Evolutionary conservation across 2,113 vertebrate genomes (phyloP), one percentile per base, ranked within the genome.

Genomic region (Erpornis zantholeuca): DNA sequence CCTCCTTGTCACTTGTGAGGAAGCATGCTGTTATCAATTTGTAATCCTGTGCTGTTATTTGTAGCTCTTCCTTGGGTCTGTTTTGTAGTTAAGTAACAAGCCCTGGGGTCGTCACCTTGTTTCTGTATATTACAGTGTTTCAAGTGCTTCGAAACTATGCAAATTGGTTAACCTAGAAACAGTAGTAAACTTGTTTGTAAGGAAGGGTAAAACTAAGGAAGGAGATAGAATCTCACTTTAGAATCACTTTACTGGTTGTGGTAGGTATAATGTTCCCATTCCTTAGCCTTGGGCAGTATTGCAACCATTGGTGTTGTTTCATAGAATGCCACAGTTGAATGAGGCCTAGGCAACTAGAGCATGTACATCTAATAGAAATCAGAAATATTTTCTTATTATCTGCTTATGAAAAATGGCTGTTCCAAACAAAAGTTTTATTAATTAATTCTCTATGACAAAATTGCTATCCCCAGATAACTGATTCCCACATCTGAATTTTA

Each of bases 31-130:
- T 82, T 95, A 85, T 71, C 12, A 0, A 69, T 87, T 82, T 88
- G 50, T 77, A 86, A 90, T 88, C 79, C 59, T 59, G 31, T 42
- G 54, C 27, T 57, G 70, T 53, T 90, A 86, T 95, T 95, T 96
- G 94, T 92, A 90, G 59, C 45, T 93, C 70, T 86, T 85, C 35
- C n/a, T 23, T 80, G 18, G 20, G 23, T 69, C 75, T 88, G 63
- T 68, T 83, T 72, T 63, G 29, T 47, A 57, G 63, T 25, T 0
- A 0, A 61, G 25, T 69, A 86, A 77, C 28, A 57, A 66, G 18
- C 50, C 76, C 42, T 53, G 59, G 36, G 75, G 38, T 85, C 35
- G 6, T 73, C 42, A 54, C 36, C 59, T 80, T 69, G 20, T 69
- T 95, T 64, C 72, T 82, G 8, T 87, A 12, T 56, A 66, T 75